A percentile compares a stretch with the other conserved stretches of the same genome.
Evolutionary conservation across 2,797 vertebrate genomes (phyloP).

Genomic region (Peromyscus eremicus): DNA sequence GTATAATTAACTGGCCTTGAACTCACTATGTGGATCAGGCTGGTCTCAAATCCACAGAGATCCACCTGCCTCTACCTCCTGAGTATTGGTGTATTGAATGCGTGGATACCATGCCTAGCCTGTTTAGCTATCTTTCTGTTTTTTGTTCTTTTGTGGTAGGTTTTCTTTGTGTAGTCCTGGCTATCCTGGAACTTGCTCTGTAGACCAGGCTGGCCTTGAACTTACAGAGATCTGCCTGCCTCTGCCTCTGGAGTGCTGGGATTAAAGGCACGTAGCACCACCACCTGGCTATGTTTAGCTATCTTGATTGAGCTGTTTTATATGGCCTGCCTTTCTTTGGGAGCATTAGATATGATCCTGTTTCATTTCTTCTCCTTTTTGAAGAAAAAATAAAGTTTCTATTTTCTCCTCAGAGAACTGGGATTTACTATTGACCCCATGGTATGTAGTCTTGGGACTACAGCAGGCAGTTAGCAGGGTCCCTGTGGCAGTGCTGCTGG

Average conservation of each 20-base stretch:
- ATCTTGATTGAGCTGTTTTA: not conserved
- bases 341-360: not conserved
- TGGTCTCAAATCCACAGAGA: not conserved
- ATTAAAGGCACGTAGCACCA: not conserved
- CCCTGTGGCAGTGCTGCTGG: not conserved
- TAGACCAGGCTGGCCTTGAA: not conserved
- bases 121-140: not conserved
- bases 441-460: not conserved
- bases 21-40: not conserved
- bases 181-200: not conserved
- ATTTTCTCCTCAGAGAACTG: not conserved
- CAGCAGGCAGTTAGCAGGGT: slow-evolving; percentile 49
- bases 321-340: not conserved
- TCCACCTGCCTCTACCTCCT: not conserved
- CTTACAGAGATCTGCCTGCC: not conserved
- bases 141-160: not conserved
- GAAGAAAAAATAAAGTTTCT: not conserved
- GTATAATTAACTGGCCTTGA: not conserved
- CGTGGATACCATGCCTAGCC: not conserved
- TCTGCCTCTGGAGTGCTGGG: not conserved
- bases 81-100: not conserved
- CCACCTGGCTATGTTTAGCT: not conserved
- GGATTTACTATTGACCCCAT: not conserved
- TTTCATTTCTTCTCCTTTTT: not conserved
- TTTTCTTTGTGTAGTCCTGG: not conserved